These are phyloP conservation scores for Eupristina koningsbergeri DNA, from an alignment of 1,140 invertebrate genomes.

Conservation along the genomic window DNA sequence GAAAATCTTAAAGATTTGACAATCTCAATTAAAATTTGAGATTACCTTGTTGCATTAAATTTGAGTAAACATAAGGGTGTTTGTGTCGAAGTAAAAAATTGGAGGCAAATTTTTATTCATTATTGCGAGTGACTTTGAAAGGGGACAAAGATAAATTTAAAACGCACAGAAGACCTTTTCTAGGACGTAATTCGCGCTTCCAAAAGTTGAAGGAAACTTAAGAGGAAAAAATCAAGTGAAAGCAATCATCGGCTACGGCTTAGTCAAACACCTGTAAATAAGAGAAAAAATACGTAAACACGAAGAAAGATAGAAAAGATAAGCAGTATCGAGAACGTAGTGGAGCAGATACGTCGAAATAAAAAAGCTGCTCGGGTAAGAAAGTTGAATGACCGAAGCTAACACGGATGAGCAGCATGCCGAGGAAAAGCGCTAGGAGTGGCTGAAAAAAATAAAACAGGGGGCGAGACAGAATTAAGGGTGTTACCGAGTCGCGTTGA, in stretches of 20 bases:
- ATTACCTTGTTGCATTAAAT: background rate
- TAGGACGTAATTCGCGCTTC: background rate
- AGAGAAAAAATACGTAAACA: background rate
- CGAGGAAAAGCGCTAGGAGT: background rate
- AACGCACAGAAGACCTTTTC: background rate
- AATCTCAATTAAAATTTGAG: too few species aligned
- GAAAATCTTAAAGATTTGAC: too few species aligned
- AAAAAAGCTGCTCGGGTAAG: background rate
- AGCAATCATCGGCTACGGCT: background rate
- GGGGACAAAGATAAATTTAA: background rate
- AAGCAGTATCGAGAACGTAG: too few species aligned
- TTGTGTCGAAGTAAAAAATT: background rate
- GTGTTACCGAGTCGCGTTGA: constrained; percentile 66
- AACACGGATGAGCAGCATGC: background rate
- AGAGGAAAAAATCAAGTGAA: background rate
- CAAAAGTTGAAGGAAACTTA: background rate
- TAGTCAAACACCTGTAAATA: constrained; percentile 26
- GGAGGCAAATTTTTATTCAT: background rate
- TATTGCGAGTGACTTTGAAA: background rate
- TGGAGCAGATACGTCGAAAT: background rate
- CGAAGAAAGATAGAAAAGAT: background rate
- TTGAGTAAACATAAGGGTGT: background rate
- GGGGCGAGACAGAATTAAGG: constrained; percentile 40
- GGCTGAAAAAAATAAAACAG: background rate
- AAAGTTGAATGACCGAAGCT: constrained; percentile 30